Percentiles rank a stretch among this genome's conserved stretches.
These are phyloP conservation scores for Harpagifer antarcticus DNA, from an alignment of 2,797 vertebrate genomes.

Conservation along the genomic window DNA sequence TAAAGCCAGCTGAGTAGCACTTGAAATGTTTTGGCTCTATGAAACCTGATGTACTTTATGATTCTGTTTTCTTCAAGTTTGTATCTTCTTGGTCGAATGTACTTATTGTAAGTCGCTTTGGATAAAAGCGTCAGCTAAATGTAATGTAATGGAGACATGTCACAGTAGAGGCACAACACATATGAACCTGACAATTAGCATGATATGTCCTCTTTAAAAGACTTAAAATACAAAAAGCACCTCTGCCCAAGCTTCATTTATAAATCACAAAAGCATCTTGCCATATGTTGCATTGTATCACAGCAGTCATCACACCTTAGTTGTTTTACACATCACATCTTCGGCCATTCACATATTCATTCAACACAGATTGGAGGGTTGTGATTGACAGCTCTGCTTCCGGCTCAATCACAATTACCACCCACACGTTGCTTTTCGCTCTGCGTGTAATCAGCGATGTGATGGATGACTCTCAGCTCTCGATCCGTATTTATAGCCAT, in stretches of 20 bases:
- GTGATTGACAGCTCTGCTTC: constrained; percentile 18
- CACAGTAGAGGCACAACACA: too few relatives aligned
- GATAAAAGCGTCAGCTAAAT: too few relatives aligned
- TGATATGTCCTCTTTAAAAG: too few relatives aligned
- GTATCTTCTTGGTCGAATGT: too few relatives aligned
- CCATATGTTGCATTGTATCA: constrained; percentile 3
- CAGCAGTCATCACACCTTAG: background rate
- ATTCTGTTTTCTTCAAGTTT: too few relatives aligned
- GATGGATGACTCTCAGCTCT: constrained; percentile 32
- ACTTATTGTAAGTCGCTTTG: too few relatives aligned
- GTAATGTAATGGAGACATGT: too few relatives aligned
- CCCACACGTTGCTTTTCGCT: constrained; percentile 25
- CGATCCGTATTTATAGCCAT: constrained; percentile 59
- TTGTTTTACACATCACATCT: constrained; percentile 21
- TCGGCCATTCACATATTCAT: constrained; percentile 21
- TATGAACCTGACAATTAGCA: too few relatives aligned
- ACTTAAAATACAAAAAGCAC: background rate
- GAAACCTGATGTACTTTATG: too few relatives aligned
- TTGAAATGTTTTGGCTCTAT: too few relatives aligned
- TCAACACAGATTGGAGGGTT: constrained; percentile 4
- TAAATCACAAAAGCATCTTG: background rate
- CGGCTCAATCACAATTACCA: constrained; percentile 36
- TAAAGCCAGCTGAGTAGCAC: too few relatives aligned
- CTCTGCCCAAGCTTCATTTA: background rate
- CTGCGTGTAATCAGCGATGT: constrained; percentile 38